Evolutionary conservation across 2,888 invertebrate genomes (phyloP).

Genomic region (Cantharis flavilabris): DNA sequence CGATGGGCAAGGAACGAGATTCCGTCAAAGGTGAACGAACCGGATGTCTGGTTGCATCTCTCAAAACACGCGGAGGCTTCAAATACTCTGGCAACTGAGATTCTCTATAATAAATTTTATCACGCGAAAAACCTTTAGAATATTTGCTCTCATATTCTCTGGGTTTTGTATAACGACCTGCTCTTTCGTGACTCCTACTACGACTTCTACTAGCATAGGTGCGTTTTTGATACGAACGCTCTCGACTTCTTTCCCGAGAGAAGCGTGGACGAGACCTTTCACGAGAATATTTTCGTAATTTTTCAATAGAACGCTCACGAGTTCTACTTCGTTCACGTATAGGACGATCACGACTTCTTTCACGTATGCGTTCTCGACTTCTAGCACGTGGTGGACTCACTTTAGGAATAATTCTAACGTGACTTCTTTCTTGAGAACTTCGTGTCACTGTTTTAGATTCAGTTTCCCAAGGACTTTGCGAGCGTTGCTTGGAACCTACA

Average conservation of each 20-base stretch:
- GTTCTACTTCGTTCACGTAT: conserved; percentile 2
- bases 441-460: conserved; percentile 29
- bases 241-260: conserved; percentile 9
- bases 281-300: conserved; percentile 12
- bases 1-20: not conserved
- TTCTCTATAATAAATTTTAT: conserved; percentile 26
- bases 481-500: conserved; percentile 38
- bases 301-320: not conserved
- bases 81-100: conserved; percentile 40
- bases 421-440: conserved; percentile 19
- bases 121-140: conserved; percentile 15
- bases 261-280: not conserved
- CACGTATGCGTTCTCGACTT: not conserved
- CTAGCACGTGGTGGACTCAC: not conserved
- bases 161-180: not conserved
- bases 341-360: not conserved
- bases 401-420: not conserved
- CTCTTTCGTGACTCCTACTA: conserved; percentile 4
- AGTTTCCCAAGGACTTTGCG: conserved; percentile 54
- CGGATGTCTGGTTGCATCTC: conserved; percentile 48
- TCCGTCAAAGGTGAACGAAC: conserved; percentile 29
- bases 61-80: conserved; percentile 47
- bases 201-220: conserved; percentile 16
- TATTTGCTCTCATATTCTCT: conserved; percentile 11
- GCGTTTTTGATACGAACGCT: conserved; percentile 40